Base-by-base conservation (phyloP, 1,140 invertebrate species). In the Pogonus chalceus region DNA sequence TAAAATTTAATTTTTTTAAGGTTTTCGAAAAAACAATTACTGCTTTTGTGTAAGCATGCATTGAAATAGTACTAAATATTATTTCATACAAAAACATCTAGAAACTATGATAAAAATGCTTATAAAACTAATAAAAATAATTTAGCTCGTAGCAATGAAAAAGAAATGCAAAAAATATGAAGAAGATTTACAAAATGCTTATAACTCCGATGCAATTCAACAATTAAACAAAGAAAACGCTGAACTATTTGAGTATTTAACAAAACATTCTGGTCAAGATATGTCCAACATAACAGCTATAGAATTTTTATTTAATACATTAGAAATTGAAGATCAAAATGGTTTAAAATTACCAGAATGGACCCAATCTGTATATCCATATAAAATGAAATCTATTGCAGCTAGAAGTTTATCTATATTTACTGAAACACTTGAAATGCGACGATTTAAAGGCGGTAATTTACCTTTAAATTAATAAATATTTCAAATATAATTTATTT, bases 281-380 rank as follows among this genome's bases (percentile, higher is more conserved):
- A 76, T 90, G 21, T 70, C 72, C 3, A 82, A 72, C 56, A 75
- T 87, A 1, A 68, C 82, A 12, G 77, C 81, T 43, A 77, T 90
- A 14, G 87, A 90, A 62, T 79, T 78, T 51, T 68, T 90, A 2
- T 90, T 85, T 56, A 85, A 83, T 58, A 85, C 80, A 1, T 66
- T 92, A 1, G 77, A 82, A 66, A 82, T 86, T 21, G 81, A 90
- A 69, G 78, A 75, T 60, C 72, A 80, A 16, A 75, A 80, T 20
- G 79, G 80, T 18, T 66, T 89, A 16, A 72, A 76, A 21, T 62
- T 91, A 16, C 88, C 88, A 0, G 71, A 78, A 46, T 87, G 86
- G 85, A 81, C 85, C 0, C 77, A 77, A 60, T 72, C 78, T 56
- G 81, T 82, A 24, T 87, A 83, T 63, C 83, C 86, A 20, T 70